Conservation (phyloP, 2,113 vertebrate species). For the Saguinus imperator region DNA sequence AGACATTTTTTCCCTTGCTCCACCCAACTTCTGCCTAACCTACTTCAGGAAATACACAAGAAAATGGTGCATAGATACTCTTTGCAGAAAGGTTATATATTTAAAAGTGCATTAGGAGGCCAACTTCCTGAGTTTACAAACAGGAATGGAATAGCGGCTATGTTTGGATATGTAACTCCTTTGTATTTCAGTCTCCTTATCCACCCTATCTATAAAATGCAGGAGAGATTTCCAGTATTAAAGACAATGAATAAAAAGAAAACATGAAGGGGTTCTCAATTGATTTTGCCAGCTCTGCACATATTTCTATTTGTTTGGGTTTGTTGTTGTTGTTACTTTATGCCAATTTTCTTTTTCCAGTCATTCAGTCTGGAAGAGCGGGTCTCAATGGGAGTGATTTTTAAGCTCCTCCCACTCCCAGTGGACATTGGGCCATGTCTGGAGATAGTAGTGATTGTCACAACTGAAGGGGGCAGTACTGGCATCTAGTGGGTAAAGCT, state of each 20-base stretch:
- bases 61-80: background rate
- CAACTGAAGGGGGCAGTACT: background rate
- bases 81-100: background rate
- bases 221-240: background rate
- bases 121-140: background rate
- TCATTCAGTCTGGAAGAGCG: background rate
- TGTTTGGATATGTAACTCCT: background rate
- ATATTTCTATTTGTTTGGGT: too few relatives aligned
- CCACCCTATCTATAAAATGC: background rate
- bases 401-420: fast-evolving
- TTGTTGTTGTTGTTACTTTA: too few relatives aligned
- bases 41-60: background rate
- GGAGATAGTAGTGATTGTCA: background rate
- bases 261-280: too few relatives aligned
- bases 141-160: background rate
- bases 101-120: background rate
- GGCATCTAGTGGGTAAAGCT: background rate
- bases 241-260: background rate
- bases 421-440: background rate
- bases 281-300: too few relatives aligned
- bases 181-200: background rate
- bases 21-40: fast-evolving
- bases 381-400: background rate
- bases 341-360: too few relatives aligned
- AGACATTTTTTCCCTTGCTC: background rate